A percentile compares a stretch with the other conserved stretches of the same genome.
Evolutionary conservation across 2,113 vertebrate genomes (phyloP).

Genomic region (Marmota flaviventris): DNA sequence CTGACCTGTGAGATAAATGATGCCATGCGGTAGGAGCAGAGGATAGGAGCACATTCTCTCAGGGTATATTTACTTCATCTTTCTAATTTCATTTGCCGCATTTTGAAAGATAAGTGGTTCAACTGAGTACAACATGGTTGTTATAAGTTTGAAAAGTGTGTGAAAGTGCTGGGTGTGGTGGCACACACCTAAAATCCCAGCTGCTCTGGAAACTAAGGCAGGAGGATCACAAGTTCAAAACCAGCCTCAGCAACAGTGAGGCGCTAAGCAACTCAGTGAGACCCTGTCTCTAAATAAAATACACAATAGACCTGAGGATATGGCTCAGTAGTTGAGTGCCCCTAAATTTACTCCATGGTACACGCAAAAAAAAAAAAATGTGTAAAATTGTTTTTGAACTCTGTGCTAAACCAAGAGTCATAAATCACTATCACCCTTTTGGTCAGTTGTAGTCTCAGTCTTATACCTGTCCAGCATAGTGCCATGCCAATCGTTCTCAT

Average conservation of each 20-base stretch:
- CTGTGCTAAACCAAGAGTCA: not conserved
- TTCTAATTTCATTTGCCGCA: not conserved
- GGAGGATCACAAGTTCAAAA: no score
- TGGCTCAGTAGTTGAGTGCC: no score
- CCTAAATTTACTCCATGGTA: no score
- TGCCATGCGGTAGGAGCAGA: not conserved
- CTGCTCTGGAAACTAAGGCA: no score
- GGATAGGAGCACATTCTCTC: not conserved
- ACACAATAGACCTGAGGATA: no score
- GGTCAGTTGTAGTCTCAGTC: not conserved
- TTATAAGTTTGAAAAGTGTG: not conserved
- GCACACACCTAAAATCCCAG: no score
- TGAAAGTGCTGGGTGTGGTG: no score
- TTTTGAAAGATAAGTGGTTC: conserved; percentile 13
- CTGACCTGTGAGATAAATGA: not conserved
- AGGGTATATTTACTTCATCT: not conserved
- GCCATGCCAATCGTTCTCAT: not conserved
- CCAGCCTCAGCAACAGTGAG: no score
- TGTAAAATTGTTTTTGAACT: not conserved
- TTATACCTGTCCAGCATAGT: not conserved
- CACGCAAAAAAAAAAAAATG: not conserved
- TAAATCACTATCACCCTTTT: not conserved
- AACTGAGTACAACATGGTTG: not conserved
- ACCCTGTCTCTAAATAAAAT: no score
- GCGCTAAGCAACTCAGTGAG: no score